Percentiles rank a stretch among this genome's conserved stretches.
phyloP scores from a whole-genome alignment of 2,797 vertebrate species.

The Gorsachius magnificus region DNA sequence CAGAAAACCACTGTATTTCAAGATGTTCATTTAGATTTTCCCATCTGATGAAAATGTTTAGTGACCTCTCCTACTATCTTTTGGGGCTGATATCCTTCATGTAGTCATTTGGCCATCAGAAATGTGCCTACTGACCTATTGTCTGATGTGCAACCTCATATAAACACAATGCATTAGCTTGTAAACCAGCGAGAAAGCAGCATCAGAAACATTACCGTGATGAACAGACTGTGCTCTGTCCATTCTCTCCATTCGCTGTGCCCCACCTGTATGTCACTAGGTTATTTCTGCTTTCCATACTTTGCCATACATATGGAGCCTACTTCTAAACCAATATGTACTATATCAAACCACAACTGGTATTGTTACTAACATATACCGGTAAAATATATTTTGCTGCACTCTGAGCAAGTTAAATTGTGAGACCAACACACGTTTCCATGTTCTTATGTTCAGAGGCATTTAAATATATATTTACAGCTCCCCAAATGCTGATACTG shows the following conservation, averaged over 20 bases:
- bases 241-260: background rate
- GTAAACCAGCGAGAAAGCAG: background rate
- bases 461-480: background rate
- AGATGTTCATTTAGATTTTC: background rate
- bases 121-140: background rate
- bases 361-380: background rate
- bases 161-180: background rate
- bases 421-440: background rate
- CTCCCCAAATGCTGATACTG: background rate
- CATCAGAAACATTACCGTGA: background rate
- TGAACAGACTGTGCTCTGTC: background rate
- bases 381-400: background rate
- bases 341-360: background rate
- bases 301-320: fast-evolving
- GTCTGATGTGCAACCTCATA: background rate
- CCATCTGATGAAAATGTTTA: background rate
- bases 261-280: background rate
- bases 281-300: background rate
- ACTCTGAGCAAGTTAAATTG: background rate
- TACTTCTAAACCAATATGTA: background rate
- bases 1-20: background rate
- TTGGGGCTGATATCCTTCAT: background rate
- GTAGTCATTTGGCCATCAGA: background rate
- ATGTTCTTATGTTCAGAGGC: background rate
- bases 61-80: background rate